A percentile compares a stretch with the other conserved stretches of the same genome.
Conservation (phyloP, 2,888 invertebrate genomes). For the Spodoptera exigua region DNA sequence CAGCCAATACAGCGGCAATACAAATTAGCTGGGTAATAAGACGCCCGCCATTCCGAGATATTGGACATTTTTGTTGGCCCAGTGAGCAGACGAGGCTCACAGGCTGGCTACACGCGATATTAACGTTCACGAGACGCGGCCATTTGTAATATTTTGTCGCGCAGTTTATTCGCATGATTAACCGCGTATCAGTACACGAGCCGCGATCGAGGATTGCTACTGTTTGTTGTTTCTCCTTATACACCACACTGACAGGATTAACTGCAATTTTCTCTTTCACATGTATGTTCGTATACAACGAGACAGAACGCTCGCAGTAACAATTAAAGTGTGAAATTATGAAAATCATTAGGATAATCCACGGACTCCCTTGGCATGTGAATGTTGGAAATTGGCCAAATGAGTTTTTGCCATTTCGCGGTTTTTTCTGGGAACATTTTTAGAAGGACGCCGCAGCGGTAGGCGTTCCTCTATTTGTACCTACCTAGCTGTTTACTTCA, state of each 20-base stretch:
- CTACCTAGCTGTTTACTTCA: too few relatives aligned
- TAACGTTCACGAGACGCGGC: conserved; percentile 5
- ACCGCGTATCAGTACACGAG: background rate
- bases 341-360: conserved; percentile 19
- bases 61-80: conserved; percentile 45
- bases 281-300: too few relatives aligned
- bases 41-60: conserved; percentile 45
- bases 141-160: background rate
- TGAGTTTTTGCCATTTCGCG: conserved; percentile 42
- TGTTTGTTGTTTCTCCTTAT: too few relatives aligned
- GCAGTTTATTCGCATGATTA: conserved; percentile 7
- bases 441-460: conserved; percentile 35
- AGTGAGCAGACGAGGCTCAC: conserved; percentile 17
- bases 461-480: conserved; percentile 24
- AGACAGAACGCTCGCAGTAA: too few relatives aligned
- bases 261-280: too few relatives aligned
- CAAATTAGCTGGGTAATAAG: conserved; percentile 58
- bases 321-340: too few relatives aligned
- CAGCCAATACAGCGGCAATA: conserved; percentile 40
- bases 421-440: conserved; percentile 32
- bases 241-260: too few relatives aligned
- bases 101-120: conserved; percentile 31
- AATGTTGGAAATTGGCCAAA: conserved; percentile 46
- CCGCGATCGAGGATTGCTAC: too few relatives aligned
- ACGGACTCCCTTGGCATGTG: conserved; percentile 10